Base-by-base conservation (phyloP, 2,888 invertebrate species). In the Tromatobia lineatoria region DNA sequence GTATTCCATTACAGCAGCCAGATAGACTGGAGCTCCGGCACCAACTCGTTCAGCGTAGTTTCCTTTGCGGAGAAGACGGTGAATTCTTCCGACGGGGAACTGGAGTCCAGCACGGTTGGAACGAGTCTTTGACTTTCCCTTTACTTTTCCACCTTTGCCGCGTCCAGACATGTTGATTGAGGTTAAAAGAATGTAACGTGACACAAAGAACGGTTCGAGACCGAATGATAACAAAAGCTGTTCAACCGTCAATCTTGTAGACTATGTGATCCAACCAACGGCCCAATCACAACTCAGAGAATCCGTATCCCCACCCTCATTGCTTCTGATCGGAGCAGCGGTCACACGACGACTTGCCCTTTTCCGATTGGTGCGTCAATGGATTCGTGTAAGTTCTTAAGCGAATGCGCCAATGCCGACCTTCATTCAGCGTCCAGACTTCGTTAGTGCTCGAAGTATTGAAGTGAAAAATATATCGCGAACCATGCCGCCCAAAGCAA, bases 1-100 rank as follows among this genome's bases (percentile, higher is more conserved):
- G 89, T 96, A 96, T 89, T 96, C 96, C 91, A 96, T 94, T 0
- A 95, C 96, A 29, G 95, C 95, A 0, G 95, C 94, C 38, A 95
- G 88, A 83, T 95, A 95, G 0, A 95, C 95, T 0, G 95, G 94
- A 0, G 95, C 95, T 0, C 94, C 95, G 13, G 38, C 38, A 38
- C 38, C 38, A 38, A 38, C 38, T 38, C 38, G 38, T 38, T 38
- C 38, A 38, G 38, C 38, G 10, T 38, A 38, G 10, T 38, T 38
- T 38, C 38, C 38, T 38, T 38, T 38, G 10, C 38, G 38, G 4
- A 47, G 47, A 47, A 47, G 47, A 3, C 47, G 47, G 47, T 47
- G 47, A 47, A 47, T 47, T 47, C 47, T 47, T n/a, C 47, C 47
- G 15, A 47, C 47, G 15, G 47, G 47, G 47, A 47, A 47, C 47